Conservation (phyloP, 1,140 invertebrate species). For the Calosoma granatense region DNA sequence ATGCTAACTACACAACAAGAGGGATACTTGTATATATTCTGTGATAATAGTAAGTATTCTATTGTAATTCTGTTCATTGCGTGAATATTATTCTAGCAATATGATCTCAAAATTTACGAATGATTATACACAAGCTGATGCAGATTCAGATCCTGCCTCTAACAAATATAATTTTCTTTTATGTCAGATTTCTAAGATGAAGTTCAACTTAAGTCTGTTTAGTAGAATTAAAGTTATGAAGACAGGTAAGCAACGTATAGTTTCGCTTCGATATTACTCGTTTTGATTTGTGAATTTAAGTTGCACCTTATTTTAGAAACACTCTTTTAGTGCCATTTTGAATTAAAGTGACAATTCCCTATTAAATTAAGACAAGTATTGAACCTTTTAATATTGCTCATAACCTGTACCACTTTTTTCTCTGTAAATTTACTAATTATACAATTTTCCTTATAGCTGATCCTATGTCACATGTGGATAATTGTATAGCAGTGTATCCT, state of each 20-base stretch:
- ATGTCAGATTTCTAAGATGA: no score
- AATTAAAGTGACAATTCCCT: no score
- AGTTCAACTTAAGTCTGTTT: no score
- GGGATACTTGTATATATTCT: constrained; percentile 46
- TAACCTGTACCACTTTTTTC: not conserved
- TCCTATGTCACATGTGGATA: constrained; percentile 19
- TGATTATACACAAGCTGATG: no score
- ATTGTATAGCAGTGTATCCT: constrained; percentile 42
- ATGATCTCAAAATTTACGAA: not conserved
- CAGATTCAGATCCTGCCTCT: no score
- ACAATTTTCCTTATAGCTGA: constrained; percentile 13
- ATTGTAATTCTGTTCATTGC: not conserved
- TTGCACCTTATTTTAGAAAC: not conserved
- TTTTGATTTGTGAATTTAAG: not conserved
- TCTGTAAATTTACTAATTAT: not conserved
- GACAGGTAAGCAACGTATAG: no score
- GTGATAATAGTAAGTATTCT: constrained; percentile 25
- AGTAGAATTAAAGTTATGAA: no score
- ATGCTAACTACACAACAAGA: constrained; percentile 43
- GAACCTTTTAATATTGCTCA: not conserved
- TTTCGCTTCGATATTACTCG: no score
- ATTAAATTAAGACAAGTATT: not conserved
- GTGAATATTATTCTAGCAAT: not conserved
- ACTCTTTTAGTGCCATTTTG: not conserved
- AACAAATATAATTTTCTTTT: no score